These are phyloP conservation scores for Miniopterus natalensis DNA, from an alignment of 2,113 vertebrate genomes.

Conservation along the genomic window DNA sequence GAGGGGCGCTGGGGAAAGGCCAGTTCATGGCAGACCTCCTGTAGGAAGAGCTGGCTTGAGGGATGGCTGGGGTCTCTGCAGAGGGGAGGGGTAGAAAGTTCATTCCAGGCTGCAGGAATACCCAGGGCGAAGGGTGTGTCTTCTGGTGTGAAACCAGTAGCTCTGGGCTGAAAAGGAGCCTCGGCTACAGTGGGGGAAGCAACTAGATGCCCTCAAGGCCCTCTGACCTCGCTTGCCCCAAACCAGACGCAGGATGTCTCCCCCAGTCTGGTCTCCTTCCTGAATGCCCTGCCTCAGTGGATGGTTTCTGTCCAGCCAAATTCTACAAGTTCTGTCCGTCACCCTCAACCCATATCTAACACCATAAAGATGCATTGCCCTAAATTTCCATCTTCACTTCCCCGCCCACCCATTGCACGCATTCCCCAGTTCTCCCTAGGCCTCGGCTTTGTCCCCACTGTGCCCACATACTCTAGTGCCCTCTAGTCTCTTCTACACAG, in stretches of 20 bases:
- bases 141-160: background rate
- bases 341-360: fast-evolving
- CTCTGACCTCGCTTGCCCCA: background rate
- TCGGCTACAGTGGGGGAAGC: fast-evolving
- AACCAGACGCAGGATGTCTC: too few relatives aligned
- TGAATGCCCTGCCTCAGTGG: background rate
- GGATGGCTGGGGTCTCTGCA: background rate
- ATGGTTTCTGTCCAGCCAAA: background rate
- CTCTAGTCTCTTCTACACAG: fast-evolving
- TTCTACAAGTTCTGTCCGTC: background rate
- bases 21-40: background rate
- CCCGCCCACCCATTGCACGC: fast-evolving
- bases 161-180: background rate
- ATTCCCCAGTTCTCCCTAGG: background rate
- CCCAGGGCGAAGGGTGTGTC: fast-evolving
- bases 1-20: background rate
- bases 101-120: background rate
- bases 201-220: background rate
- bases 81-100: background rate
- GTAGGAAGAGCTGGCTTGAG: background rate
- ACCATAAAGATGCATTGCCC: fast-evolving
- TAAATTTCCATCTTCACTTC: background rate
- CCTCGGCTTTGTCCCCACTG: too few relatives aligned
- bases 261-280: background rate
- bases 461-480: background rate